Base-by-base conservation (phyloP, 2,888 invertebrate species). In the Diogma glabrata region DNA sequence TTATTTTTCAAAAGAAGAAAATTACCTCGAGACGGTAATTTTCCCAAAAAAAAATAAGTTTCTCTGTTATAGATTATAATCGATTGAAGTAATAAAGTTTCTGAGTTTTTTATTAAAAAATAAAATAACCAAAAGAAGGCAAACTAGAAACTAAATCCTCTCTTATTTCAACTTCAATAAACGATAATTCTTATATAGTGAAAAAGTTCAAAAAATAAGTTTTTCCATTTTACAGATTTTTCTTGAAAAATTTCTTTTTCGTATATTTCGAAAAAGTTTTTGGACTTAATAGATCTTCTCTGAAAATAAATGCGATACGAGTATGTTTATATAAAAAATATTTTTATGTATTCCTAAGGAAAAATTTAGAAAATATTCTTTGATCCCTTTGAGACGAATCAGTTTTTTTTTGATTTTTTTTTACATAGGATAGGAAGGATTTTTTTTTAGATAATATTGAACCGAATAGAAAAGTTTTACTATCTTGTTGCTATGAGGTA, bases 1-100 rank as follows among this genome's bases (percentile, higher is more conserved):
- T n/a, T n/a, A n/a, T n/a, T n/a, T n/a, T n/a, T 43, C 14, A 14
- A 22, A 23, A 23, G 43, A 43, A 22, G 20, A 43, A 22, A 22
- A 43, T 43, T 43, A 43, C 43, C 43, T 43, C 43, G 43, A 43
- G 43, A 43, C 43, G 22, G 43, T 22, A 43, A 43, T 43, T 43
- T 43, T 43, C 23, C 43, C 20, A 43, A 12, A 40, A 40, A 4
- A n/a, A n/a, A n/a, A n/a, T n/a, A n/a, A n/a, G n/a, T n/a, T n/a
- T n/a, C 12, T 40, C 23, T 43, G n/a, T n/a, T 38, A 22, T 22
- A 22, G n/a, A 22, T 43, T 23, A 43, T 43, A 22, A 43, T 43
- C 43, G 43, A 43, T 43, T 43, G 43, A 43, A 43, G 20, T 43
- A 22, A 43, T 22, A 14, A 22, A 22, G 12, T 43, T 40, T 43